These are phyloP conservation scores for Bellardia bayeri DNA, from an alignment of 2,888 invertebrate genomes.

Conservation along the genomic window DNA sequence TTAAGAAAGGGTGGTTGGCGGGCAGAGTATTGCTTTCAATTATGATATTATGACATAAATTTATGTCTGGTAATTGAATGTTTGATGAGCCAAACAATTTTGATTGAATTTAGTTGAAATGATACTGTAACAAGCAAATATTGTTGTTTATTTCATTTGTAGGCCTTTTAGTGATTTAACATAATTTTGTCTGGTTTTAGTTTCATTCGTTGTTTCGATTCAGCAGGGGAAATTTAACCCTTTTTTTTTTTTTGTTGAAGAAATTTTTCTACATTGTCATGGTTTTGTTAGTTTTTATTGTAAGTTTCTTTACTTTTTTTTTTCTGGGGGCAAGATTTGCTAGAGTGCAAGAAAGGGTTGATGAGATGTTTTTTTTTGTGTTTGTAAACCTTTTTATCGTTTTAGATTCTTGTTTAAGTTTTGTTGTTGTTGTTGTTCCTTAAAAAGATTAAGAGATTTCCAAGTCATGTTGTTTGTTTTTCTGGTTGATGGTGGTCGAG, in stretches of 20 bases:
- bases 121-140: conserved; percentile 75
- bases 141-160: conserved; percentile 79
- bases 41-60: conserved; percentile 75
- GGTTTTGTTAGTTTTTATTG: conserved; percentile 69
- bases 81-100: conserved; percentile 83
- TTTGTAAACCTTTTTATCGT: conserved; percentile 8
- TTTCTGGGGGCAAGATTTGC: conserved; percentile 32
- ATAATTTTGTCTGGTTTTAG: conserved; percentile 76
- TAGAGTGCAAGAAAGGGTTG: conserved; percentile 71
- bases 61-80: conserved; percentile 82
- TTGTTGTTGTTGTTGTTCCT: conserved; percentile 71
- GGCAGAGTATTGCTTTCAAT: conserved; percentile 51
- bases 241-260: conserved; percentile 46
- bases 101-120: conserved; percentile 80
- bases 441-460: conserved; percentile 82
- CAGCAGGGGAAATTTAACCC: conserved; percentile 46
- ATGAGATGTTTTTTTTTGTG: neutral
- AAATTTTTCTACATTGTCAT: conserved; percentile 63
- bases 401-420: conserved; percentile 42
- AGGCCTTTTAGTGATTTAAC: conserved; percentile 81
- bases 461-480: conserved; percentile 80
- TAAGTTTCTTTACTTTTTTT: conserved; percentile 31
- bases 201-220: conserved; percentile 71
- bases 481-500: no score
- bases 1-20: neutral